Percentiles rank a stretch among this genome's conserved stretches.
phyloP scores from a whole-genome alignment of 2,888 invertebrate species.

The Loripinus fragilis region DNA sequence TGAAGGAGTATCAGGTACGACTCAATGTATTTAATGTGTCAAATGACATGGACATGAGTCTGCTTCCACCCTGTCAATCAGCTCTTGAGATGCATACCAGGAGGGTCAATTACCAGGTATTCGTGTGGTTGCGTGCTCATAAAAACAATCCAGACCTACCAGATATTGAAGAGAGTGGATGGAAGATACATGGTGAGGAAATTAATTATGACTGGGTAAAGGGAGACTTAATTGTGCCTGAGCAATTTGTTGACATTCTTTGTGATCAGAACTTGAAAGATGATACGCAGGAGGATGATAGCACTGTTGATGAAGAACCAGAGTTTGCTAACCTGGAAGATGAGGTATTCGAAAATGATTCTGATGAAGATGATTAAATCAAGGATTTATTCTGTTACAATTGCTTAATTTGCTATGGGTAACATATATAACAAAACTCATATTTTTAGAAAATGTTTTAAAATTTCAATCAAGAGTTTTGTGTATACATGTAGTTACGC shows the following conservation, averaged over 20 bases:
- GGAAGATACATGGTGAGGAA: background rate
- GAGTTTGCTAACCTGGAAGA: background rate
- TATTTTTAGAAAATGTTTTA: background rate
- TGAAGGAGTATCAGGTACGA: background rate
- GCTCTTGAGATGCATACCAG: conserved; percentile 29
- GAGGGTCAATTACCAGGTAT: background rate
- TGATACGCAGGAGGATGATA: background rate
- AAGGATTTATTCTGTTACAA: too few species aligned
- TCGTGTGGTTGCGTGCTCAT: background rate
- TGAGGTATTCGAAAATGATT: background rate
- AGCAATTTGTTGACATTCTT: background rate
- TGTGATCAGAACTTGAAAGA: background rate
- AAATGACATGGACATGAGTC: background rate
- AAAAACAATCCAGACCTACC: background rate
- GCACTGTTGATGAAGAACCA: background rate
- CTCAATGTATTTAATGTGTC: background rate
- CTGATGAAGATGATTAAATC: background rate
- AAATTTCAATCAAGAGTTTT: background rate
- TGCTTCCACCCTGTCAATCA: background rate
- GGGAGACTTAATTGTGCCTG: background rate
- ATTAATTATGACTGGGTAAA: conserved; percentile 4
- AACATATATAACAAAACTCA: too few species aligned
- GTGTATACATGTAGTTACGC: background rate
- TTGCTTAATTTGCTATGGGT: too few species aligned
- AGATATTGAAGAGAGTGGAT: background rate